These are phyloP conservation scores for Cylloceria caligata DNA, from an alignment of 2,888 invertebrate genomes.

Conservation along the genomic window DNA sequence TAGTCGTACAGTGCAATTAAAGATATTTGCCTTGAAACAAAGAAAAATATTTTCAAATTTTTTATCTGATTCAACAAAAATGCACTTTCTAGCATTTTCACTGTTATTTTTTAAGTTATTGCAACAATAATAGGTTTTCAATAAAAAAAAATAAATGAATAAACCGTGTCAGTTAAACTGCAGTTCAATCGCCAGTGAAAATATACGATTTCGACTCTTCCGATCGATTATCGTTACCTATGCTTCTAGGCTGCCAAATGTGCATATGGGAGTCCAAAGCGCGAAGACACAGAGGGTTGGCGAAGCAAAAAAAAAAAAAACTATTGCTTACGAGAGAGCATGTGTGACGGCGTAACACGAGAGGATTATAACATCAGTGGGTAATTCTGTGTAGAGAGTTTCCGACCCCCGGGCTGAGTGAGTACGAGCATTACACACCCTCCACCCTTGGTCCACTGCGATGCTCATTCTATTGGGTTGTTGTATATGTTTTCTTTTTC, in stretches of 20 bases:
- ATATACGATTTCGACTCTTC: slow-evolving; percentile 3
- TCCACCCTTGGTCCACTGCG: slow-evolving; percentile 73
- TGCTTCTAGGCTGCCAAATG: slow-evolving; percentile 75
- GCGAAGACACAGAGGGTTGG: slow-evolving; percentile 61
- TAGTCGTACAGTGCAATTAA: neutral
- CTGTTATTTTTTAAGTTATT: neutral
- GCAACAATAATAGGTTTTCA: neutral
- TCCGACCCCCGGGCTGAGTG: slow-evolving; percentile 66
- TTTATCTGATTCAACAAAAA: neutral
- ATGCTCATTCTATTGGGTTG: slow-evolving; percentile 82
- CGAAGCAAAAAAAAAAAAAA: slow-evolving; percentile 73
- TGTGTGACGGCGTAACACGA: slow-evolving; percentile 83
- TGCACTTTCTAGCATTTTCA: neutral
- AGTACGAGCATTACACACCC: slow-evolving; percentile 47
- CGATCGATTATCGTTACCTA: slow-evolving; percentile 42
- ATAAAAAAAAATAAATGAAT: neutral
- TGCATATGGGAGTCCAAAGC: slow-evolving; percentile 75
- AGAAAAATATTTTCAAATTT: neutral
- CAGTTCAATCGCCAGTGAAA: slow-evolving; percentile 34
- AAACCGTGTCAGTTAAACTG: neutral
- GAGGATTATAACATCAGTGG: slow-evolving; percentile 85
- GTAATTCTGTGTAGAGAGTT: slow-evolving; percentile 78
- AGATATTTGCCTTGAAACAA: neutral
- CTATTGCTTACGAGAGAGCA: slow-evolving; percentile 80
- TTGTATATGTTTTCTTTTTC: slow-evolving; percentile 81